Evolutionary conservation across 2,888 invertebrate genomes (phyloP).

Genomic region (Cephus runcator): DNA sequence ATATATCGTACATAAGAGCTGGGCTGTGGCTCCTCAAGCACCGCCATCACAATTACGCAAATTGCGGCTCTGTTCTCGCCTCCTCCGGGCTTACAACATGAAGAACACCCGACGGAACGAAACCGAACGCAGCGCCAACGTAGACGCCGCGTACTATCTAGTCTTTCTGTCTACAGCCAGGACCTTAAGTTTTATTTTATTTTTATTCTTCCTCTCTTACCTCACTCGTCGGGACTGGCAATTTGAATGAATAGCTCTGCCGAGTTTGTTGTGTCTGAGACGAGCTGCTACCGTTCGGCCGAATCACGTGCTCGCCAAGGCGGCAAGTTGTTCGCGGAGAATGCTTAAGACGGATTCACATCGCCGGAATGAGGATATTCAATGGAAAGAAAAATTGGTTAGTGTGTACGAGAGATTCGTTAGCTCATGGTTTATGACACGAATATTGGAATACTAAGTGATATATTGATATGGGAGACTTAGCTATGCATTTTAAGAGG

Average conservation of each 20-base stretch:
- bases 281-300: constrained; percentile 32
- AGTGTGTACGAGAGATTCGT: not conserved
- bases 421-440: not conserved
- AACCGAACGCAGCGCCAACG: not conserved
- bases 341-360: not conserved
- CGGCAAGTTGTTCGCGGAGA: not conserved
- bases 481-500: not conserved
- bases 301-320: not conserved
- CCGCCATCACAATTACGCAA: constrained; percentile 60
- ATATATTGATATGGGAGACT: not conserved
- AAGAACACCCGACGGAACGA: not conserved
- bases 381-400: not conserved
- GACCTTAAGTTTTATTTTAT: constrained; percentile 12
- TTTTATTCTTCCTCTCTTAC: constrained; percentile 12
- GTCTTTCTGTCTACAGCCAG: not conserved
- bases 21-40: constrained; percentile 24
- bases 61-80: constrained; percentile 61
- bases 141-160: not conserved
- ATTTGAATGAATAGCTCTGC: constrained; percentile 33
- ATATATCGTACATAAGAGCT: not conserved
- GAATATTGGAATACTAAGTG: not conserved
- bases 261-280: constrained; percentile 33
- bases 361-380: not conserved
- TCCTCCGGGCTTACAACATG: constrained; percentile 42
- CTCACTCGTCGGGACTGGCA: constrained; percentile 22